These are phyloP conservation scores for Diploptera punctata DNA, from an alignment of 2,888 invertebrate genomes.

Conservation along the genomic window DNA sequence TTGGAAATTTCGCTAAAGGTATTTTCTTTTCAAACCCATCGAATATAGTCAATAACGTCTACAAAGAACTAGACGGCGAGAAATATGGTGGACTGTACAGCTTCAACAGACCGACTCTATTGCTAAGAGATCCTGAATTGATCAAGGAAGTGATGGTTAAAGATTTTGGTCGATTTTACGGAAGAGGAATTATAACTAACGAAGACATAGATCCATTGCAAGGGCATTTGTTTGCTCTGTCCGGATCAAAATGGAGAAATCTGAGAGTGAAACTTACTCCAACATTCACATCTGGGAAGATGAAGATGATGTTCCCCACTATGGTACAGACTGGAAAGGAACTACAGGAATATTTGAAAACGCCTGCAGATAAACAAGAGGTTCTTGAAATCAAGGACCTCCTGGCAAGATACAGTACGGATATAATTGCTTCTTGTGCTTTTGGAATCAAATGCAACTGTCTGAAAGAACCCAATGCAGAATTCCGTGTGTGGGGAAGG, in stretches of 20 bases:
- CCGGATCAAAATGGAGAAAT: too few relatives aligned
- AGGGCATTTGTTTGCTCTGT: slow-evolving; percentile 64
- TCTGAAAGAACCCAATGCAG: slow-evolving; percentile 51
- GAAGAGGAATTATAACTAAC: slow-evolving; percentile 67
- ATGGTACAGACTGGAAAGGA: too few relatives aligned
- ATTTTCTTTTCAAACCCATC: slow-evolving; percentile 64
- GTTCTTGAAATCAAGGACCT: slow-evolving; percentile 34
- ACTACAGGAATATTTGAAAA: slow-evolving; percentile 57
- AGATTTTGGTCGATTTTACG: too few relatives aligned
- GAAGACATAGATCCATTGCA: slow-evolving; percentile 66
- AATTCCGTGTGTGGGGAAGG: slow-evolving; percentile 51
- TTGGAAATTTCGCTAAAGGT: slow-evolving; percentile 66
- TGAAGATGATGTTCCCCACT: too few relatives aligned
- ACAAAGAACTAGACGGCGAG: too few relatives aligned
- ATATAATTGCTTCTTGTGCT: too few relatives aligned
- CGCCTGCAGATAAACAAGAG: slow-evolving; percentile 19
- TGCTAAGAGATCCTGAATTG: too few relatives aligned
- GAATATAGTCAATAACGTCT: slow-evolving; percentile 65
- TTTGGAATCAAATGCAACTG: slow-evolving; percentile 55
- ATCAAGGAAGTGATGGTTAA: too few relatives aligned
- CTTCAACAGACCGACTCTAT: too few relatives aligned
- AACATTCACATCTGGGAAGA: too few relatives aligned
- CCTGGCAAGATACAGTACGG: slow-evolving; percentile 44
- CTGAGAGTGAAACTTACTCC: too few relatives aligned
- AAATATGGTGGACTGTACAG: too few relatives aligned